phyloP scores from a whole-genome alignment of 2,113 vertebrate genomes.

The Cathartes aura region DNA sequence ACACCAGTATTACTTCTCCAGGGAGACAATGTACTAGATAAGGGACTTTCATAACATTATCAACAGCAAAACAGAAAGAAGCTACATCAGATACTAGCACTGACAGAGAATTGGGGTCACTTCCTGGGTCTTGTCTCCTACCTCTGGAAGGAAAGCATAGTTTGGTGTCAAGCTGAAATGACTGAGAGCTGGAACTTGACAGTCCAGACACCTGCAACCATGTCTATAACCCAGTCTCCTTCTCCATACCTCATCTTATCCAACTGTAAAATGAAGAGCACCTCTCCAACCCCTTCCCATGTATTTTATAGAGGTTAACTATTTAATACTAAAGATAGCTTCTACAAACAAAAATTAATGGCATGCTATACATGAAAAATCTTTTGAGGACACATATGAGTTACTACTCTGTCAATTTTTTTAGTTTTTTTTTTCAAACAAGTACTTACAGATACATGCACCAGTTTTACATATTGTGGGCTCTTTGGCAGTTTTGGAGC shows the following conservation, averaged over 20 bases:
- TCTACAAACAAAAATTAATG: background rate
- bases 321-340: background rate
- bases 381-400: background rate
- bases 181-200: background rate
- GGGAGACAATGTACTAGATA: background rate
- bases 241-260: background rate
- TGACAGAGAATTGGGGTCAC: slow-evolving; percentile 5
- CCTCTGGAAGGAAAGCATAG: background rate
- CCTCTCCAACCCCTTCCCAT: background rate
- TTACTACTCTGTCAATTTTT: background rate
- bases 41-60: background rate
- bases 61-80: background rate
- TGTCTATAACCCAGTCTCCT: background rate
- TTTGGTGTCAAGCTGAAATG: background rate
- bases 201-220: background rate
- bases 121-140: background rate
- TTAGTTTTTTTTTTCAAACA: background rate
- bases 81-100: background rate
- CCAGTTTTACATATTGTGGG: background rate
- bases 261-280: background rate
- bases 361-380: background rate
- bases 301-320: background rate
- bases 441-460: background rate
- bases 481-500: background rate
- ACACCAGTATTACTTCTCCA: background rate